Evolutionary conservation across 2,797 vertebrate genomes (phyloP).

Genomic region (Gila robusta): DNA sequence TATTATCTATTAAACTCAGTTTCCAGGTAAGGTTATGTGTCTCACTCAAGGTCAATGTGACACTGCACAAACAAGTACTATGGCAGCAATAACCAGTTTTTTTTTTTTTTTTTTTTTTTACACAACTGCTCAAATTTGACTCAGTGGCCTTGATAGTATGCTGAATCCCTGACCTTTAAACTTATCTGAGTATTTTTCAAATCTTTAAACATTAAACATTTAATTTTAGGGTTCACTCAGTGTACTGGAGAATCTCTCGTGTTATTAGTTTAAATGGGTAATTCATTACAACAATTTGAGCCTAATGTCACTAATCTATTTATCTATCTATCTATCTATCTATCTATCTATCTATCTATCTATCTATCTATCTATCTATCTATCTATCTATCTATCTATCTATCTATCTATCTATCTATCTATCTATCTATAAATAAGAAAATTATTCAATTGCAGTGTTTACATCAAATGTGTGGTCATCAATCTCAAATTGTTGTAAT

Average conservation of each 20-base stretch:
- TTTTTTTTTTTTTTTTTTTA: not conserved
- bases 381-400: not conserved
- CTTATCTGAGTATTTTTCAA: conserved; percentile 4
- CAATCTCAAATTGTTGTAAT: too few relatives aligned
- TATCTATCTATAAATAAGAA: not conserved
- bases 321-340: not conserved
- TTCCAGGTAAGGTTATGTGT: conserved; percentile 30
- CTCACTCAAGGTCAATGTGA: conserved; percentile 12
- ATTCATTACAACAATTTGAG: not conserved
- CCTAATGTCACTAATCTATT: not conserved
- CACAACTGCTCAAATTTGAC: not conserved
- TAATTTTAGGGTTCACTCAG: not conserved
- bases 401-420: too few relatives aligned
- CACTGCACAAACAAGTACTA: conserved; percentile 26
- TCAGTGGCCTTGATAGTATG: not conserved
- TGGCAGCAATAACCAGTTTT: not conserved
- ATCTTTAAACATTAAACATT: conserved; percentile 17
- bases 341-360: not conserved
- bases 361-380: not conserved
- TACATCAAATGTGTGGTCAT: too few relatives aligned
- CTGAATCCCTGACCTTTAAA: conserved; percentile 17
- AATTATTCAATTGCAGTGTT: too few relatives aligned
- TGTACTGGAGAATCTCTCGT: not conserved
- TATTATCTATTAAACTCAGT: not conserved
- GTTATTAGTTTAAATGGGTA: not conserved